Evolutionary conservation across 1,140 invertebrate species (phyloP).

Genomic region (Whitmania pigra): DNA sequence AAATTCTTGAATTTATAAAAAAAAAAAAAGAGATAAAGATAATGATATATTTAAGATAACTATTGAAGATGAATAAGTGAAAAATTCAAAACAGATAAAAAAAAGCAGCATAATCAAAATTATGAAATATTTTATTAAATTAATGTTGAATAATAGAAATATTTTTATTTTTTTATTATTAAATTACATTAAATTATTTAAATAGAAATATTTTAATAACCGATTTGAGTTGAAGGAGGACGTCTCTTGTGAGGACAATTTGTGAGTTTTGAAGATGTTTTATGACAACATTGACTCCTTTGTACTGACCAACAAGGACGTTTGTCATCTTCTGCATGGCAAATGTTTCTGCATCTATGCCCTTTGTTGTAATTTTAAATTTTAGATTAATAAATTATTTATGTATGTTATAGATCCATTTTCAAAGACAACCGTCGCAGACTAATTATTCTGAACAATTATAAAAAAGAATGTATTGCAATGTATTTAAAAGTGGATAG

Average conservation of each 20-base stretch:
- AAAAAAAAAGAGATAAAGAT: no score
- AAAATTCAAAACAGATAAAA: no score
- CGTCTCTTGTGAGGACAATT: constrained; percentile 52
- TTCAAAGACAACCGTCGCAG: no score
- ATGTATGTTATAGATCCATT: no score
- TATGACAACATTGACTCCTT: not conserved
- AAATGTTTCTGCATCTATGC: constrained; percentile 12
- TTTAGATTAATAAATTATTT: not conserved
- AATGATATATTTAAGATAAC: no score
- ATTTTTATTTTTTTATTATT: not conserved
- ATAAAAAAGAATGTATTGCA: no score
- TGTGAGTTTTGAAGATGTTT: not conserved
- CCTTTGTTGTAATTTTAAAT: not conserved
- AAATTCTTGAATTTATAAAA: no score
- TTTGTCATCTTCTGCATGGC: constrained; percentile 19
- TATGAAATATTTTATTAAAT: not conserved
- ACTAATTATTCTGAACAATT: no score
- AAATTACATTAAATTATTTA: not conserved
- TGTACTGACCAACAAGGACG: not conserved
- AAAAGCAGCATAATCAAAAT: not conserved
- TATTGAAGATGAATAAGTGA: no score
- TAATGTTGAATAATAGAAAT: not conserved
- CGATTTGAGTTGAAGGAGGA: constrained; percentile 73
- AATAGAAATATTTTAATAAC: constrained; percentile 36
- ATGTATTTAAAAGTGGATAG: no score